Percentiles rank a stretch among this genome's conserved stretches.
Evolutionary conservation across 2,888 invertebrate species (phyloP).

Genomic region (Dexiosoma caninum): DNA sequence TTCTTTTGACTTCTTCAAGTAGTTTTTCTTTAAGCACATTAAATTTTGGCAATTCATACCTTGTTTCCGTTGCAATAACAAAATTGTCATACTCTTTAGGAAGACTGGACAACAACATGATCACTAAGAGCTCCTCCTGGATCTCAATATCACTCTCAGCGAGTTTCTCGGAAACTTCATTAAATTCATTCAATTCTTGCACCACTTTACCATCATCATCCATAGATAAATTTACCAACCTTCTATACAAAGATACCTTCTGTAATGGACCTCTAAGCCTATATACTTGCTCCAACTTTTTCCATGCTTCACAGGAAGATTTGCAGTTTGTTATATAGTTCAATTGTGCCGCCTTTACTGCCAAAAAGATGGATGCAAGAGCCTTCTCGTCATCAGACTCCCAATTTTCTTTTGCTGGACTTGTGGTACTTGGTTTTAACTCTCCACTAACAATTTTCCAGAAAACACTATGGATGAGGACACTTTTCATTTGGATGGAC

Average conservation of each 20-base stretch:
- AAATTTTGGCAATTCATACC: not conserved
- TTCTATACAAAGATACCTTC: slow-evolving; percentile 49
- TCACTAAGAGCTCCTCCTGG: slow-evolving; percentile 41
- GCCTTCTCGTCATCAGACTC: slow-evolving; percentile 19
- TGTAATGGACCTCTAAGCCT: slow-evolving; percentile 45
- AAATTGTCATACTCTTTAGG: not conserved
- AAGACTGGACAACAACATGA: not conserved
- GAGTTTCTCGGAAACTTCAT: slow-evolving; percentile 15
- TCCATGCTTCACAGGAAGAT: slow-evolving; percentile 45
- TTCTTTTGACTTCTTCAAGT: slow-evolving; percentile 47
- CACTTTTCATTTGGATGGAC: slow-evolving; percentile 11
- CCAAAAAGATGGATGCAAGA: slow-evolving; percentile 7
- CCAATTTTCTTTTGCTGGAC: too few species aligned
- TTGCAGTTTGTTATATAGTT: slow-evolving; percentile 20
- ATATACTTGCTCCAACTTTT: slow-evolving; percentile 31
- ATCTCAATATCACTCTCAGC: slow-evolving; percentile 40
- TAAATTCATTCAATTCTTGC: slow-evolving; percentile 8
- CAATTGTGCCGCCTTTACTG: slow-evolving; percentile 28
- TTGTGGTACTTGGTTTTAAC: too few species aligned
- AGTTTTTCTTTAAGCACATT: slow-evolving; percentile 49
- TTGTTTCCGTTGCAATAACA: not conserved
- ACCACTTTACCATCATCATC: not conserved
- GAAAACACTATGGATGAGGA: not conserved
- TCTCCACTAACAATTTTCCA: not conserved
- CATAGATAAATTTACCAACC: slow-evolving; percentile 15